These are phyloP conservation scores for Oplegnathus fasciatus DNA, from an alignment of 2,113 vertebrate genomes.

Conservation along the genomic window DNA sequence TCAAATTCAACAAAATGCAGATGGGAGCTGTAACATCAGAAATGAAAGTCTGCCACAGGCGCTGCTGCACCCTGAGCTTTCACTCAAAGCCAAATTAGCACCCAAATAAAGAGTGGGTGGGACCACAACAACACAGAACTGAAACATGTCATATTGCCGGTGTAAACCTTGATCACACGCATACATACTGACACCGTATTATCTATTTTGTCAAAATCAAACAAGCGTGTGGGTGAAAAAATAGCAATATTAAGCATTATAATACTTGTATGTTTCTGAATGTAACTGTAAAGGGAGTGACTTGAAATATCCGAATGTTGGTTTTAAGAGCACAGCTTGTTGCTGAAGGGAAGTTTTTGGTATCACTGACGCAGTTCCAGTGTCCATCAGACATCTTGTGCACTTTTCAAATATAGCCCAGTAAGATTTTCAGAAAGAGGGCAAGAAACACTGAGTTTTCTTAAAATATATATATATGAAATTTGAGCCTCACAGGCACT, in stretches of 20 bases:
- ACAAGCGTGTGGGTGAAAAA: slow-evolving; percentile 3
- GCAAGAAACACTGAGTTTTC: neutral
- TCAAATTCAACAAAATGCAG: neutral
- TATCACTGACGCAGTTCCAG: slow-evolving; percentile 38
- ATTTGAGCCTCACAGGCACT: neutral
- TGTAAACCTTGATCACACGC: neutral
- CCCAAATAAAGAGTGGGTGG: slow-evolving; percentile 13
- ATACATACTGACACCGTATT: neutral
- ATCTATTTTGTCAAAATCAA: slow-evolving; percentile 30
- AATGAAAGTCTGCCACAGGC: neutral
- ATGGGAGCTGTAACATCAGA: neutral
- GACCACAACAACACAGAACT: neutral
- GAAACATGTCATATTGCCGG: neutral
- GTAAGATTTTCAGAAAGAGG: neutral
- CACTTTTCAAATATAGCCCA: too few species aligned
- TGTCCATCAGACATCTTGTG: neutral
- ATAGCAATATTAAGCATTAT: slow-evolving; percentile 28
- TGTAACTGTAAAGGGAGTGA: slow-evolving; percentile 43
- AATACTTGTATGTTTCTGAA: slow-evolving; percentile 34
- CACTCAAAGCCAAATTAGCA: slow-evolving; percentile 36
- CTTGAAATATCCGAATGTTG: slow-evolving; percentile 53
- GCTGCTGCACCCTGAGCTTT: neutral
- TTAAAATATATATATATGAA: neutral
- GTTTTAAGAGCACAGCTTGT: slow-evolving; percentile 49
- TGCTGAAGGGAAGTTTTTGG: slow-evolving; percentile 26